Base-by-base conservation (phyloP, 1,140 invertebrate genomes). In the Mamestra configurata region DNA sequence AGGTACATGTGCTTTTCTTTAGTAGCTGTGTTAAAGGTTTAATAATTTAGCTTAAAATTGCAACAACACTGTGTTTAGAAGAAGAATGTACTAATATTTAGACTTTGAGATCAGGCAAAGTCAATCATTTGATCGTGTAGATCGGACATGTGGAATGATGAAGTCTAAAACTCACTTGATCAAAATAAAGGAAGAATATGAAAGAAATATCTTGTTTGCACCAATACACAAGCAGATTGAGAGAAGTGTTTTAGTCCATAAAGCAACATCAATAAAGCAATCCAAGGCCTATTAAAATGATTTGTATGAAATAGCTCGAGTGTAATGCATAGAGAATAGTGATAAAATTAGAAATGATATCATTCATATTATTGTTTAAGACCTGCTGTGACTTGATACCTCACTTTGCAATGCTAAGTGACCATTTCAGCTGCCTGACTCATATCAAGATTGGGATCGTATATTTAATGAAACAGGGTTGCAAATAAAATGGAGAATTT, bases 271-370 rank as follows among this genome's bases (percentile, higher is more conserved):
- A 18, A 57, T 57, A 49, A 27, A 57, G 8, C 53, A 3, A 35
- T 11, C 40, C 20, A 46, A 68, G 11, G 40, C 53, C 7, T 31
- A 51, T 51, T 22, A 53, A 20, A 22, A 73, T 73, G 40, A 53
- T 55, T 57, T 57, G 37, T 24, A 46, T 11, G 37, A 37, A 61
- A 31, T n/a, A 7, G 31, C 0, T 61, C 59, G 59, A 61, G 53
- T 64, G 10, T 37, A 37, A 37, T 64, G 59, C 15, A 35, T 53
- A 51, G 40, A 53, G n/a, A 49, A 71, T 43, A 18, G 27, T 35
- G 15, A 15, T 68, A 68, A 68, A 73, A 73, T 53, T 73, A 57
- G 71, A 55, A 57, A 73, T 73, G 71, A 73, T 73, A 73, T 73
- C 71, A 73, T 73, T 31, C 68, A 70, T 71, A 51, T 37, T 35